These are phyloP conservation scores for Ophioderma brevispina DNA, from an alignment of 35 echinoderm and acorn worm genomes.

Conservation along the genomic window DNA sequence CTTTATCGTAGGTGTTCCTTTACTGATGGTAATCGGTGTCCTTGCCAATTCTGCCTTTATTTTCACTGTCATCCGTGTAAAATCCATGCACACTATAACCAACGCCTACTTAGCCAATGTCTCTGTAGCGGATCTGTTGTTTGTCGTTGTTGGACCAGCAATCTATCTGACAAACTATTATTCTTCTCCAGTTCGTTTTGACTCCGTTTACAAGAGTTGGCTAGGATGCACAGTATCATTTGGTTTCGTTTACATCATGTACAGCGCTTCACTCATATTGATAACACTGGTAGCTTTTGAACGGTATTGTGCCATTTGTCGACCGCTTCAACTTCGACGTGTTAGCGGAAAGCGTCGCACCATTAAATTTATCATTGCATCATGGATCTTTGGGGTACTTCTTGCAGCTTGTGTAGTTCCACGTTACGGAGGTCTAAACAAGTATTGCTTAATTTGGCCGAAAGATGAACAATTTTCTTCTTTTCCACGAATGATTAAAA, in stretches of 20 bases:
- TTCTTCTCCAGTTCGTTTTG: background rate
- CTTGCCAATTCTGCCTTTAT: background rate
- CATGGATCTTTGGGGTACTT: background rate
- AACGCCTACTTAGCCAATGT: background rate
- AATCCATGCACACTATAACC: background rate
- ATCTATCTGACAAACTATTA: background rate
- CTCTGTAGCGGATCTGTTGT: background rate
- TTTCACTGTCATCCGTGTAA: background rate
- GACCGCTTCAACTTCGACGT: background rate
- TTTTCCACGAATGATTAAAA: background rate
- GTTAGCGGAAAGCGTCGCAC: background rate
- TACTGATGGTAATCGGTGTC: conserved; percentile 43
- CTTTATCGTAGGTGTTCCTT: conserved; percentile 65
- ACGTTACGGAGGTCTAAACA: background rate
- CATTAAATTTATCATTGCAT: background rate
- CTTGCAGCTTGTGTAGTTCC: background rate
- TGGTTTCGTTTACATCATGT: background rate
- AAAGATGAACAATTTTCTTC: conserved; percentile 3
- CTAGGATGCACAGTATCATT: background rate
- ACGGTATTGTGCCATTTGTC: too few species aligned
- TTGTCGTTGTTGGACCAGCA: background rate
- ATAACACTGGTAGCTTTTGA: background rate
- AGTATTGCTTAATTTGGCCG: background rate
- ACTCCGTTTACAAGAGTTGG: background rate
- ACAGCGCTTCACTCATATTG: background rate